These are phyloP conservation scores for Fragum whitleyi DNA, from an alignment of 2,888 invertebrate genomes.

Conservation along the genomic window DNA sequence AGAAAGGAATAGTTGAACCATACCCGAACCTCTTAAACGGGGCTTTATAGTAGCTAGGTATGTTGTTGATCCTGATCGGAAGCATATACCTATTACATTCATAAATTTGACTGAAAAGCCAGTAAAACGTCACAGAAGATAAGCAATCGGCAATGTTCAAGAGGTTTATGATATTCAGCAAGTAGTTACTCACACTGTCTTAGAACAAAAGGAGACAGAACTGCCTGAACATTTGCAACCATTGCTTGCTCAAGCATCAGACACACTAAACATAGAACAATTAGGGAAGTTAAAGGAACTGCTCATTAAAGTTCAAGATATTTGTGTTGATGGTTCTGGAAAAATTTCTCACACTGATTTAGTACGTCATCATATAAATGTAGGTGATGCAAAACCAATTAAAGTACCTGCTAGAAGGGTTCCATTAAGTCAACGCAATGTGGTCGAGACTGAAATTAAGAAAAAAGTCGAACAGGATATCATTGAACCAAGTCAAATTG, in stretches of 20 bases:
- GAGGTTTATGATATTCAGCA: not conserved
- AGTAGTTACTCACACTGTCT: not conserved
- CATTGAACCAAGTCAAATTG: slow-evolving; percentile 50
- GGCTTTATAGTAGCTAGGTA: slow-evolving; percentile 33
- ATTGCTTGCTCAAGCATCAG: slow-evolving; percentile 22
- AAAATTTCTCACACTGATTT: no score
- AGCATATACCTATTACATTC: slow-evolving; percentile 25
- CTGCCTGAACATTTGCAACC: slow-evolving; percentile 40
- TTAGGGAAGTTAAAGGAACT: slow-evolving; percentile 6
- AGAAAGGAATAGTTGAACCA: slow-evolving; percentile 23
- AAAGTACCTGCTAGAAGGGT: no score
- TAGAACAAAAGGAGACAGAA: no score
- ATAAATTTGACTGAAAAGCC: slow-evolving; percentile 37
- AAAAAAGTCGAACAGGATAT: no score
- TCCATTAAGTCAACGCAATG: slow-evolving; percentile 35
- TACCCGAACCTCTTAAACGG: slow-evolving; percentile 13
- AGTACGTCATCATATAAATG: no score
- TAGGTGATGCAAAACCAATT: no score
- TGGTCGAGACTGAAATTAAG: slow-evolving; percentile 49
- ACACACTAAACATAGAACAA: slow-evolving; percentile 27
- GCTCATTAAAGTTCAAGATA: no score
- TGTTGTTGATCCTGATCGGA: slow-evolving; percentile 25
- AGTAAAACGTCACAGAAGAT: slow-evolving; percentile 30
- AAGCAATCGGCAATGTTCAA: slow-evolving; percentile 26
- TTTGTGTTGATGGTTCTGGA: no score